Percentiles rank a stretch among this genome's conserved stretches.
Conservation (phyloP, 2,797 vertebrate genomes). For the Hoplostethus mediterraneus region DNA sequence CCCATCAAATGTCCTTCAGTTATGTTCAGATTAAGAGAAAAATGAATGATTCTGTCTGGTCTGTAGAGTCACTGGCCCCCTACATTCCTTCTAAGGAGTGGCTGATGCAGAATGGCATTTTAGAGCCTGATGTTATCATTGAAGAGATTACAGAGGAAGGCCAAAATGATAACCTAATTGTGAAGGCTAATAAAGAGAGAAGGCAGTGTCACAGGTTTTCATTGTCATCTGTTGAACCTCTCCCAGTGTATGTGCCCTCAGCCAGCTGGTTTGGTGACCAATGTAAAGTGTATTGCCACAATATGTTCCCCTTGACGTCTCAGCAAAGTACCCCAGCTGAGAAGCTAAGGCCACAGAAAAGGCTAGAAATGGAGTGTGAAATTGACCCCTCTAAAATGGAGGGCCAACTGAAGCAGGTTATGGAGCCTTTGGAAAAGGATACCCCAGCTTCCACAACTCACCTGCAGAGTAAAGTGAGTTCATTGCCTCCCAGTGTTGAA, state of each 20-base stretch:
- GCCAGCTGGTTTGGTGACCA: constrained; percentile 19
- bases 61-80: constrained; percentile 70
- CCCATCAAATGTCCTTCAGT: background rate
- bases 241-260: constrained; percentile 1
- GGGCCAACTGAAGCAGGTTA: background rate
- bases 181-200: background rate
- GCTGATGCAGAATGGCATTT: constrained; percentile 45
- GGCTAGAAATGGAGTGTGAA: background rate
- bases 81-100: constrained; percentile 65
- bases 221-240: constrained; percentile 10
- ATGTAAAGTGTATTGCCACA: background rate
- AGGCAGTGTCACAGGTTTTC: constrained; percentile 6
- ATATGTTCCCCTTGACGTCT: background rate
- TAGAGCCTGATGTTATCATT: constrained; percentile 29
- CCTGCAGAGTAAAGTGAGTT: background rate
- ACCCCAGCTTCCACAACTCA: background rate
- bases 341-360: background rate
- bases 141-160: constrained; percentile 32
- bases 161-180: background rate
- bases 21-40: constrained; percentile 16
- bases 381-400: background rate
- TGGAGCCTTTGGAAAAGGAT: background rate
- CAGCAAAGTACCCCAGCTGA: constrained; percentile 23
- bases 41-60: constrained; percentile 75
- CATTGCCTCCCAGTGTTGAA: background rate